Percentiles rank a stretch among this genome's conserved stretches.
Evolutionary conservation across 2,888 invertebrate genomes (phyloP).

Genomic region (Hipparchia semele): DNA sequence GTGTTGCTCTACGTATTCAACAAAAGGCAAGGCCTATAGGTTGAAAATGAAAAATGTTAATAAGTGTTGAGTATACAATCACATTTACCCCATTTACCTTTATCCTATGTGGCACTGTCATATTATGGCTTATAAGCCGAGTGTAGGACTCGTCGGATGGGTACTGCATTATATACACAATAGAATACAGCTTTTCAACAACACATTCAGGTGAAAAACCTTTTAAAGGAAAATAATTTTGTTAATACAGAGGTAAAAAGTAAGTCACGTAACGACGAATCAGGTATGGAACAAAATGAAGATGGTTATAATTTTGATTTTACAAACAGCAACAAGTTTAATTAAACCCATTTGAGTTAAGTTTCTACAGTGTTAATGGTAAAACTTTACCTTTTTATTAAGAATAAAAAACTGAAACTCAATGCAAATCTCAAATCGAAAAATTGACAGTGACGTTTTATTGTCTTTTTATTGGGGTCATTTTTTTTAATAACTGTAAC

Average conservation of each 20-base stretch:
- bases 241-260: neutral
- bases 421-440: neutral
- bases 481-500: no score
- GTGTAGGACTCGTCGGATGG: conserved; percentile 76
- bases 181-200: conserved; percentile 11
- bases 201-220: conserved; percentile 24
- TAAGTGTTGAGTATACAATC: conserved; percentile 1
- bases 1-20: no score
- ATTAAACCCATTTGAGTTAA: neutral
- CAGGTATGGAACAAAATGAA: neutral
- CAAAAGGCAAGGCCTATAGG: no score
- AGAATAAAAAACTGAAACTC: neutral
- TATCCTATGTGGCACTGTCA: conserved; percentile 79
- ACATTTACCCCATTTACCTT: conserved; percentile 70
- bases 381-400: neutral
- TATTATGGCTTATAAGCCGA: conserved; percentile 77
- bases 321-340: neutral
- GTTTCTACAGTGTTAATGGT: neutral
- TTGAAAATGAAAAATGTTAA: no score
- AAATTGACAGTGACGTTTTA: no score
- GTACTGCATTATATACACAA: conserved; percentile 48
- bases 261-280: conserved; percentile 10
- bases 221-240: conserved; percentile 12
- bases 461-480: no score
- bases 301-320: neutral